A percentile compares a stretch with the other conserved stretches of the same genome.
These are phyloP conservation scores for Apomyelois bistriatella DNA, from an alignment of 2,888 invertebrate species.

Conservation along the genomic window DNA sequence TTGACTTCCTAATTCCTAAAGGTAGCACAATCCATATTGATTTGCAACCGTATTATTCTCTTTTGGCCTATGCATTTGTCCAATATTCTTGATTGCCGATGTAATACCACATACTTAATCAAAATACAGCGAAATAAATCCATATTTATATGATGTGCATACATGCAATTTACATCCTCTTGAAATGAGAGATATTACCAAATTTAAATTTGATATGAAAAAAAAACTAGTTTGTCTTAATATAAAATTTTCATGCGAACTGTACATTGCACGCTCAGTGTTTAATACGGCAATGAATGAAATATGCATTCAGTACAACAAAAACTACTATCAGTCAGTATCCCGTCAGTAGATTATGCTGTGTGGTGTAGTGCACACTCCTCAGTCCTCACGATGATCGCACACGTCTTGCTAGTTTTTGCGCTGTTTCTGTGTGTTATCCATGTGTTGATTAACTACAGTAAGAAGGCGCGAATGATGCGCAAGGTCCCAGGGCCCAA, in stretches of 20 bases:
- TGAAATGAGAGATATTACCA: no score
- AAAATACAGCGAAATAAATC: no score
- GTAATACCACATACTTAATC: no score
- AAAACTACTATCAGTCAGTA: conserved; percentile 9
- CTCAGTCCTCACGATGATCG: conserved; percentile 14
- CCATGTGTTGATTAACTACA: conserved; percentile 26
- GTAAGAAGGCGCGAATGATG: conserved; percentile 31
- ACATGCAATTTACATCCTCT: no score
- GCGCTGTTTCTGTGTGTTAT: conserved; percentile 13
- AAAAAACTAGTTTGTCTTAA: not conserved
- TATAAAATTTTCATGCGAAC: not conserved
- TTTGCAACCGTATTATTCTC: no score
- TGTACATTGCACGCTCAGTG: not conserved
- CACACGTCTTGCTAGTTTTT: not conserved
- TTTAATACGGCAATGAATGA: not conserved
- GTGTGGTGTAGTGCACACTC: conserved; percentile 5
- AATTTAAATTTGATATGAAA: not conserved
- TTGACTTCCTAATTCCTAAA: no score
- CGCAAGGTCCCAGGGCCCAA: conserved; percentile 44
- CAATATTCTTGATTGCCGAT: no score
- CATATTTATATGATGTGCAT: no score
- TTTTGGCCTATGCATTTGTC: no score
- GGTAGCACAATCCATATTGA: no score
- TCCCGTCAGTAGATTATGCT: not conserved
- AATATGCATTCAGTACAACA: not conserved